These are phyloP conservation scores for Eudemis profundana DNA, from an alignment of 2,888 invertebrate species.

Conservation along the genomic window DNA sequence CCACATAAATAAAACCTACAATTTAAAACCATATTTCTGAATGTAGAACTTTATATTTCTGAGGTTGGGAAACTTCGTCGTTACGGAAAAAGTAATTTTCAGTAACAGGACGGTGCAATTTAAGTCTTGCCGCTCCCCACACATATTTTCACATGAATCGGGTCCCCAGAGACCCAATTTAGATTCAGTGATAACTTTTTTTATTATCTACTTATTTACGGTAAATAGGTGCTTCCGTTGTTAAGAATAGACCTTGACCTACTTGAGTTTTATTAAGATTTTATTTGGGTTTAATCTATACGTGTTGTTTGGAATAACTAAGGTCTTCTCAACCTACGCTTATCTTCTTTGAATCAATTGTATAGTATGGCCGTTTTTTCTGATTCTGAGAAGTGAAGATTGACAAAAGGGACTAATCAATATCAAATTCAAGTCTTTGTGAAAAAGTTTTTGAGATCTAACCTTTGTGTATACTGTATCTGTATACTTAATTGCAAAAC, in stretches of 20 bases:
- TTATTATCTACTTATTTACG: slow-evolving; percentile 42
- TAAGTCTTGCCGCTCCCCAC: slow-evolving; percentile 39
- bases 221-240: slow-evolving; percentile 36
- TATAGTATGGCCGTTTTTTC: too few relatives aligned
- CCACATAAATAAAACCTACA: background rate
- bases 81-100: slow-evolving; percentile 42
- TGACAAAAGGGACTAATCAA: too few relatives aligned
- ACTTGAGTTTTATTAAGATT: slow-evolving; percentile 18
- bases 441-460: too few relatives aligned
- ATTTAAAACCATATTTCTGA: slow-evolving; percentile 9
- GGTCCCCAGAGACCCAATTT: slow-evolving; percentile 44
- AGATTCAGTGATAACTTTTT: slow-evolving; percentile 44
- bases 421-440: too few relatives aligned
- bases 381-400: too few relatives aligned
- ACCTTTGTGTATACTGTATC: too few relatives aligned
- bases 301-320: too few relatives aligned
- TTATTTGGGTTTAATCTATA: background rate
- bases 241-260: slow-evolving; percentile 33
- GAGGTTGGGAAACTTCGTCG: slow-evolving; percentile 30
- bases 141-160: slow-evolving; percentile 43
- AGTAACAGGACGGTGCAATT: slow-evolving; percentile 41
- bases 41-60: slow-evolving; percentile 22
- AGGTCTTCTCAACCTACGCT: too few relatives aligned
- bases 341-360: too few relatives aligned
- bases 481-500: too few relatives aligned